These are phyloP conservation scores for Pollenia labialis DNA, from an alignment of 2,888 invertebrate species.

Conservation along the genomic window DNA sequence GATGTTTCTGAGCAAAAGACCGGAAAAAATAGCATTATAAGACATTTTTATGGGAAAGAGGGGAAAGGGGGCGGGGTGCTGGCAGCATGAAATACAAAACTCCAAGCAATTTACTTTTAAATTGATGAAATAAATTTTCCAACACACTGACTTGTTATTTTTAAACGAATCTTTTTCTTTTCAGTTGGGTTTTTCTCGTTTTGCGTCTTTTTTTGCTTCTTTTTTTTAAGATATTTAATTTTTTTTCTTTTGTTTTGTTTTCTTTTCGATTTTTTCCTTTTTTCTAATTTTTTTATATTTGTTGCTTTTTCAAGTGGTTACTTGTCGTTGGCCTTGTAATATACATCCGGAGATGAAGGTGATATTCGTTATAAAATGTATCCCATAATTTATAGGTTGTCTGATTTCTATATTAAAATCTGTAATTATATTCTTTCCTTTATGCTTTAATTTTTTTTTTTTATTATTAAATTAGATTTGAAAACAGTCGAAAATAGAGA, in stretches of 20 bases:
- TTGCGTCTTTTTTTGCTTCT: background rate
- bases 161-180: constrained; percentile 40
- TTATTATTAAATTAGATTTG: background rate
- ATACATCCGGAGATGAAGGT: constrained; percentile 24
- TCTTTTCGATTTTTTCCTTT: background rate
- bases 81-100: constrained; percentile 77
- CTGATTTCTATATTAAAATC: background rate
- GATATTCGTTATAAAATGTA: constrained; percentile 7
- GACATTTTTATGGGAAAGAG: background rate
- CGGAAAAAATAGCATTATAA: background rate
- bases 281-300: background rate
- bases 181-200: background rate
- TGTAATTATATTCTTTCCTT: constrained; percentile 13
- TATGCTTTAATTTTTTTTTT: background rate
- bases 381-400: constrained; percentile 12
- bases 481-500: background rate
- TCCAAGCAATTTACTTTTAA: constrained; percentile 84
- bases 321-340: constrained; percentile 4
- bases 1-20: background rate
- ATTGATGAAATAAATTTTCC: constrained; percentile 84
- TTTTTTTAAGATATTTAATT: constrained; percentile 41
- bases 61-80: background rate
- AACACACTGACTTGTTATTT: constrained; percentile 76
- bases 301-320: background rate
- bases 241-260: constrained; percentile 5